Evolutionary conservation across 2,797 vertebrate species (phyloP).

Genomic region (Falco rusticolus): DNA sequence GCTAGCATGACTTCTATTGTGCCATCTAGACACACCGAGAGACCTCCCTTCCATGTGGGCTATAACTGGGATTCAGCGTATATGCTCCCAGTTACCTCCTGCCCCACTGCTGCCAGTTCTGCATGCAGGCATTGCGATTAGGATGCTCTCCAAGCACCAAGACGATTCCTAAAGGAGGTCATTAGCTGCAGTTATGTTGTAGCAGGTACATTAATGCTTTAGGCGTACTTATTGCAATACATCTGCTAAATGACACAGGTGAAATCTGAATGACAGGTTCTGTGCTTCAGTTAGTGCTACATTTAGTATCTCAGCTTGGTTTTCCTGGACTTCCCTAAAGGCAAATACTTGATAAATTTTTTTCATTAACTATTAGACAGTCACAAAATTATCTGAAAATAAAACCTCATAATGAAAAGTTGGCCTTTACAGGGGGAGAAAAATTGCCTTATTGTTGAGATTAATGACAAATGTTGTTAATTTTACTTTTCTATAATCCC

Average conservation of each 20-base stretch:
- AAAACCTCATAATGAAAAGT: background rate
- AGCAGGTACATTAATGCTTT: background rate
- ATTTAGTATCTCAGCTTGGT: too few species aligned
- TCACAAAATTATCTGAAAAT: background rate
- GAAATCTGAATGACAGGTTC: background rate
- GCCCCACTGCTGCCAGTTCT: background rate
- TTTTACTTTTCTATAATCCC: background rate
- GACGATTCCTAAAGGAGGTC: background rate
- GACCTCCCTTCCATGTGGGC: background rate
- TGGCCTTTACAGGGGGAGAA: background rate
- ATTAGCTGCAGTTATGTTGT: background rate
- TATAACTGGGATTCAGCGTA: background rate
- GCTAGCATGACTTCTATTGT: background rate
- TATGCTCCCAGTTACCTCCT: background rate
- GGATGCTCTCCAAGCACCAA: background rate
- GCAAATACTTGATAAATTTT: background rate
- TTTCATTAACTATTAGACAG: background rate
- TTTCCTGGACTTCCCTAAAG: background rate
- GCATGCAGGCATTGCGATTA: too few species aligned
- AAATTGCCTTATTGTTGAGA: background rate
- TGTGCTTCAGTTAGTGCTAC: background rate
- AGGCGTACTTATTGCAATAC: background rate
- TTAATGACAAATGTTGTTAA: background rate
- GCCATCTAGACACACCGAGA: background rate
- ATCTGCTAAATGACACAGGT: background rate